These are phyloP conservation scores for Norana najaformis DNA, from an alignment of 2,888 invertebrate species.

Conservation along the genomic window DNA sequence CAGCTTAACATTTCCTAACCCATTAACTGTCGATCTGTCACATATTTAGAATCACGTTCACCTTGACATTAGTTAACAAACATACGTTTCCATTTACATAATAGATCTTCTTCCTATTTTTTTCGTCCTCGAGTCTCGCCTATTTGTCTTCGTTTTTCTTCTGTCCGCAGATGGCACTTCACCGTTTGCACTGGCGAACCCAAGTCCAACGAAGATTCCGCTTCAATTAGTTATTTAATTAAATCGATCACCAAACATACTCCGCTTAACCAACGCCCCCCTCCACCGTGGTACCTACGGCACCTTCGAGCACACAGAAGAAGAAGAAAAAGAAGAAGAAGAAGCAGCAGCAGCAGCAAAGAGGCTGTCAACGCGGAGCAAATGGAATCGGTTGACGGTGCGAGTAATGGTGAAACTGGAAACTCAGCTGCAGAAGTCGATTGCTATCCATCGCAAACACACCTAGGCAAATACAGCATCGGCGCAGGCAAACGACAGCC, in stretches of 20 bases:
- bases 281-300: neutral
- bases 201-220: neutral
- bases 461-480: neutral
- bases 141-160: neutral
- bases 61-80: neutral
- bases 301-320: neutral
- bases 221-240: neutral
- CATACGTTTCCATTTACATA: neutral
- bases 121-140: neutral
- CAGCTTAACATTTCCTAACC: neutral
- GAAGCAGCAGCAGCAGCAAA: neutral
- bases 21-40: neutral
- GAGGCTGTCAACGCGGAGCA: neutral
- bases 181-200: neutral
- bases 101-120: neutral
- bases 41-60: neutral
- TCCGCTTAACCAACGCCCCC: neutral
- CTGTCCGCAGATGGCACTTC: neutral
- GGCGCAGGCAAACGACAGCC: too few relatives aligned
- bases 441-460: neutral
- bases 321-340: neutral
- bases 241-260: too few relatives aligned
- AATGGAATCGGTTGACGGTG: neutral
- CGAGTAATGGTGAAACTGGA: neutral
- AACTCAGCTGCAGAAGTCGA: neutral